phyloP scores from a whole-genome alignment of 2,113 vertebrate genomes.

The Lates calcarifer region DNA sequence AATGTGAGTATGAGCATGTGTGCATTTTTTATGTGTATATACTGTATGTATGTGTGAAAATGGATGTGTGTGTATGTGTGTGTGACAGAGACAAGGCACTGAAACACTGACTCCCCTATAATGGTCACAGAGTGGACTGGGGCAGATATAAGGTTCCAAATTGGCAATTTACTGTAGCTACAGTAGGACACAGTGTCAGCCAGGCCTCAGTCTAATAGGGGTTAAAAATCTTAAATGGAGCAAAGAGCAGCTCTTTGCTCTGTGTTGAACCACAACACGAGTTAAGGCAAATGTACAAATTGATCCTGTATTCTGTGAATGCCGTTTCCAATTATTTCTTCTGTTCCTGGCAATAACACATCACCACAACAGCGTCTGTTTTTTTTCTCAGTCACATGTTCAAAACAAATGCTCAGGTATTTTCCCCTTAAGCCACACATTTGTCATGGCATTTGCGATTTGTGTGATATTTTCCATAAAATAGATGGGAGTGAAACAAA shows the following conservation, averaged over 20 bases:
- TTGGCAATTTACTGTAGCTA: conserved; percentile 79
- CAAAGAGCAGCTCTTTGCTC: conserved; percentile 44
- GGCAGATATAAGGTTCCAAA: conserved; percentile 75
- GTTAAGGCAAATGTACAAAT: conserved; percentile 68
- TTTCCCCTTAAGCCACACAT: conserved; percentile 65
- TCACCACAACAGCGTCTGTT: background rate
- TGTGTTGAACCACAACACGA: conserved; percentile 41
- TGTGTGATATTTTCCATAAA: conserved; percentile 73
- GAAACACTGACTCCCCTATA: conserved; percentile 59
- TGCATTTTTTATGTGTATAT: no score
- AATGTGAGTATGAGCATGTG: no score
- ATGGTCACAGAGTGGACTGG: conserved; percentile 69
- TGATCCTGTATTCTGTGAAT: conserved; percentile 55
- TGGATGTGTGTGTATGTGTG: background rate
- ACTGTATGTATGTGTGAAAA: background rate
- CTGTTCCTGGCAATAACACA: conserved; percentile 43
- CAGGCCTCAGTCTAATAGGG: conserved; percentile 68
- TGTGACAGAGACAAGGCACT: conserved; percentile 24
- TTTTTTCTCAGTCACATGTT: conserved; percentile 17
- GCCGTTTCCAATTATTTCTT: conserved; percentile 65
- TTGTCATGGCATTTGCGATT: conserved; percentile 64
- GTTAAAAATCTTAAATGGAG: conserved; percentile 71
- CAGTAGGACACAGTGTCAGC: conserved; percentile 60
- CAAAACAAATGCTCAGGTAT: conserved; percentile 54
- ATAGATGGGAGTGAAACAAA: conserved; percentile 76